Conservation (phyloP, 2,888 invertebrate species). For the Noctua comes region DNA sequence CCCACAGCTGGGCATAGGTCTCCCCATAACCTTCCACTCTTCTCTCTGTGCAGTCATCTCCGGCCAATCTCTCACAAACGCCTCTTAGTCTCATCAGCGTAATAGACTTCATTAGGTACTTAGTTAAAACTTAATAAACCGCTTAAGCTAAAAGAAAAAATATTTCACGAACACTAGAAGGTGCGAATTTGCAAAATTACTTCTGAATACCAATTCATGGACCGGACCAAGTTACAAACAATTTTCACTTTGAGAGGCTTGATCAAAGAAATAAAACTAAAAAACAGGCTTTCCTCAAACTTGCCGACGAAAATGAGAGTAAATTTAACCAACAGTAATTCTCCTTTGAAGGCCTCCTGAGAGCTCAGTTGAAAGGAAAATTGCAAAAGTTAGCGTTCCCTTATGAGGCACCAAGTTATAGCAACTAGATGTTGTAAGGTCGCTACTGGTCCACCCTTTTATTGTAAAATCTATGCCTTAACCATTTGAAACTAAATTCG, state of each 20-base stretch:
- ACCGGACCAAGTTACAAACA: constrained; percentile 85
- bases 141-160: constrained; percentile 47
- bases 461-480: constrained; percentile 58
- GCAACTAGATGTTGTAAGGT: constrained; percentile 70
- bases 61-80: not conserved
- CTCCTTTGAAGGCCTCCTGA: constrained; percentile 86
- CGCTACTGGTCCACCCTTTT: constrained; percentile 60
- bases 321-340: constrained; percentile 89
- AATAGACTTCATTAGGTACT: constrained; percentile 15
- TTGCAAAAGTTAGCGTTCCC: constrained; percentile 88
- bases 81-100: not conserved
- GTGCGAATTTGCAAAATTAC: constrained; percentile 87
- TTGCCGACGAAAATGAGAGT: constrained; percentile 84
- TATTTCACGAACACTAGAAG: constrained; percentile 66
- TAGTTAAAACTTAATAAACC: constrained; percentile 21
- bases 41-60: not conserved
- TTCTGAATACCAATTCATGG: constrained; percentile 86
- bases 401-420: constrained; percentile 83
- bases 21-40: not conserved
- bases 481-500: constrained; percentile 56
- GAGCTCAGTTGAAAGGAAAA: constrained; percentile 84
- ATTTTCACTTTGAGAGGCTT: constrained; percentile 86
- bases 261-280: constrained; percentile 90
- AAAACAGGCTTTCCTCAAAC: constrained; percentile 82
- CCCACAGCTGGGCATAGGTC: not conserved